Evolutionary conservation across 1,140 invertebrate species (phyloP), one percentile per base, ranked within the genome.

Genomic region (Polypedilum vanderplanki): DNA sequence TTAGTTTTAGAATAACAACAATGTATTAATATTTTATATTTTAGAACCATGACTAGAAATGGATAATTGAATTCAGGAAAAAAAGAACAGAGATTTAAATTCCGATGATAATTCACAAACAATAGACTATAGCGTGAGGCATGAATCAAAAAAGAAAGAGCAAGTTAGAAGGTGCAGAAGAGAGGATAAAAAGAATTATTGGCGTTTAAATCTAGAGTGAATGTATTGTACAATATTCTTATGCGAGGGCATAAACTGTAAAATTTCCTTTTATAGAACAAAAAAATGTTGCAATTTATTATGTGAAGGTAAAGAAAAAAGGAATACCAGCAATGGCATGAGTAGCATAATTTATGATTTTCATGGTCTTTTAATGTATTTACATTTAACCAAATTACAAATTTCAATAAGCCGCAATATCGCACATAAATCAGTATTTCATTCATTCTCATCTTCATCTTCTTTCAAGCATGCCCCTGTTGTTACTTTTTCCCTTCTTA

Each of bases 311-410:
- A 57, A 57, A 3, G 8, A 46, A 46, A 46, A 46, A 57, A 57
- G 46, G 15, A 57, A n/a, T n/a, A 57, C 4, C 46, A n/a, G 12
- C 46, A 4, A n/a, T 33, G 12, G 46, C 46, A 57, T 57, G 46
- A 57, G 12, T 57, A 57, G 46, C 46, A 70, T 70, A 70, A 70
- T 70, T 70, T 70, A 70, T 70, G 65, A 70, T 70, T 70, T 70
- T 70, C 65, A 70, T 70, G 18, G 65, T 17, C 8, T 70, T 70
- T 70, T 70, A 70, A 70, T 70, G 20, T 70, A 70, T 70, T 70
- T 70, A 22, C 65, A 70, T 70, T 70, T 57, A 57, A 70, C 20
- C 65, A 70, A 70, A 70, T 70, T 70, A 70, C 65, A 18, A 70
- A 70, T 70, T 70, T 70, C 18, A 70, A 70, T 70, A 70, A 18